phyloP scores from a whole-genome alignment of 2,113 vertebrate species.

The Lasiurus cinereus region DNA sequence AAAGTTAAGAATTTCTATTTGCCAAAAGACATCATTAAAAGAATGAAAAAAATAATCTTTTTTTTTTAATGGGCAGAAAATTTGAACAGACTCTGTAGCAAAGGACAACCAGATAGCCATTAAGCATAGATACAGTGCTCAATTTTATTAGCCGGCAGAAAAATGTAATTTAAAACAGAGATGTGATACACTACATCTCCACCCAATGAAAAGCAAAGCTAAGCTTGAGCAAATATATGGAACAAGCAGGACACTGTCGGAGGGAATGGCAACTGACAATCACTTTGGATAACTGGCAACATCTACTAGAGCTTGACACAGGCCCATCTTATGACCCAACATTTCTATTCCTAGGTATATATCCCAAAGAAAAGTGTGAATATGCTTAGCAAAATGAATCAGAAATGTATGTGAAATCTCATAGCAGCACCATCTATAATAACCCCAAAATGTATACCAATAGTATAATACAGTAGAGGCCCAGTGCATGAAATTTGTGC shows the following conservation, averaged over 20 bases:
- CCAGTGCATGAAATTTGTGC: too few relatives aligned
- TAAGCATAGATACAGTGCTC: background rate
- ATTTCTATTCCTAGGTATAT: background rate
- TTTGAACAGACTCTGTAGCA: background rate
- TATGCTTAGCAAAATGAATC: background rate
- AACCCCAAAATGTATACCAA: background rate
- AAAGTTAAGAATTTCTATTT: constrained; percentile 20
- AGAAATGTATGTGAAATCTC: background rate
- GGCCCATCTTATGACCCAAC: background rate
- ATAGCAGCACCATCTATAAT: background rate
- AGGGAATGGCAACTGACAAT: background rate
- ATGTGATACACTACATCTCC: background rate
- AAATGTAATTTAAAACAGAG: background rate
- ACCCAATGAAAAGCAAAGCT: background rate
- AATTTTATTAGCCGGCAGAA: background rate
- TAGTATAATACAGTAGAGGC: background rate
- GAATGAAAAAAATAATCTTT: constrained; percentile 14
- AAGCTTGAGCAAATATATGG: background rate
- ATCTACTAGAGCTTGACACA: background rate
- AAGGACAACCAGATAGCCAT: background rate
- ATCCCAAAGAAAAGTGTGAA: background rate
- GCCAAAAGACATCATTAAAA: background rate
- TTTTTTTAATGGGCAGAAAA: background rate
- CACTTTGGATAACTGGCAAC: background rate
- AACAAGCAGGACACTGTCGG: background rate